These are phyloP conservation scores for Microtus ochrogaster DNA, from an alignment of 2,113 vertebrate species.

Conservation along the genomic window DNA sequence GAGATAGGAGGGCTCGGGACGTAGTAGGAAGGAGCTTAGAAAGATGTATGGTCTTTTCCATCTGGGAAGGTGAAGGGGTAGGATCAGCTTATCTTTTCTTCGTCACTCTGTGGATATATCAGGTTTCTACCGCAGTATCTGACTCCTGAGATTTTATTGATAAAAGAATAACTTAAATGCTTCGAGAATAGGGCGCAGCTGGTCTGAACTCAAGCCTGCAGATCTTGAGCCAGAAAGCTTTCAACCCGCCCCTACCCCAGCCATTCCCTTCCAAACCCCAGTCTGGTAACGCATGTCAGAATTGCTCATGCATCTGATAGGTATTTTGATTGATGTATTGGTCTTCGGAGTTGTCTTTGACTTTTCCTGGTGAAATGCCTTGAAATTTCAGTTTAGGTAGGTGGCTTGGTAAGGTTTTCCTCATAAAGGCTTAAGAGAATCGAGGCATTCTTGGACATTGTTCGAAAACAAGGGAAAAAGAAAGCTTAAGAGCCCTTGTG, in stretches of 20 bases:
- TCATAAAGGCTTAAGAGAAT: neutral
- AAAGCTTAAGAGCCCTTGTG: neutral
- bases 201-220: neutral
- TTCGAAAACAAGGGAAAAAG: neutral
- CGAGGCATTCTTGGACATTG: neutral
- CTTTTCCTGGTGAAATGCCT: neutral
- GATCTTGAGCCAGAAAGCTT: neutral
- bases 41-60: neutral
- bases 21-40: neutral
- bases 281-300: neutral
- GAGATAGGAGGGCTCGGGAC: neutral
- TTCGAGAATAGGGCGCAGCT: neutral
- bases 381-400: neutral
- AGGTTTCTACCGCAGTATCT: neutral
- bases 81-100: neutral
- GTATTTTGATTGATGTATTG: neutral
- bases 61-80: neutral
- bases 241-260: neutral
- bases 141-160: neutral
- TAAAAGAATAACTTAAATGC: neutral
- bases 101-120: neutral
- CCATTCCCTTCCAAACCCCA: neutral
- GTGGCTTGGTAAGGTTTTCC: neutral
- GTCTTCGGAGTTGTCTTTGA: neutral
- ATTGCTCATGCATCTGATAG: neutral